A percentile compares a stretch with the other conserved stretches of the same genome.
These are phyloP conservation scores for Gambelia wislizenii DNA, from an alignment of 2,797 vertebrate genomes.

Conservation along the genomic window DNA sequence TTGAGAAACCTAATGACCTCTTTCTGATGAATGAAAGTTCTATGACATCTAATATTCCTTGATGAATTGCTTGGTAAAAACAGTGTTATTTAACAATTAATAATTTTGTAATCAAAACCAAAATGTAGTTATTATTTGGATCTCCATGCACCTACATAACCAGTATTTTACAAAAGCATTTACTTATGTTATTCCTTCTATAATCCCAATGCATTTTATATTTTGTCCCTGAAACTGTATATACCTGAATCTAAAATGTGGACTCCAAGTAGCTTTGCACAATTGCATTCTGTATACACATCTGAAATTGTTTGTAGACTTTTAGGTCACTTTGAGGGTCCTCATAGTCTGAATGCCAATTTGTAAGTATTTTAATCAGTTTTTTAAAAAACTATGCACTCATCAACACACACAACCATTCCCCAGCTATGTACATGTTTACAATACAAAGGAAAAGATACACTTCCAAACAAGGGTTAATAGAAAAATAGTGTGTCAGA, in stretches of 20 bases:
- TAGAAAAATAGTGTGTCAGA: too few species aligned
- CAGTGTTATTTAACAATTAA: slow-evolving; percentile 63
- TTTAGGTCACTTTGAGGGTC: background rate
- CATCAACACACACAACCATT: background rate
- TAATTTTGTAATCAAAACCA: slow-evolving; percentile 72
- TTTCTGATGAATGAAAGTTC: slow-evolving; percentile 60
- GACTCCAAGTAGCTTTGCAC: background rate
- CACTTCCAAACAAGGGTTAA: background rate
- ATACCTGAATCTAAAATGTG: background rate
- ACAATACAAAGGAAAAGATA: background rate
- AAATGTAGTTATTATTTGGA: slow-evolving; percentile 59
- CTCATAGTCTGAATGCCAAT: background rate
- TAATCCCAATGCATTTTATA: background rate
- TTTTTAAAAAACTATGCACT: background rate
- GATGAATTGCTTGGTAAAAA: slow-evolving; percentile 73
- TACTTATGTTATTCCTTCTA: background rate
- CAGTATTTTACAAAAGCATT: slow-evolving; percentile 28
- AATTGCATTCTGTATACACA: background rate
- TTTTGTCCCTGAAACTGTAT: background rate
- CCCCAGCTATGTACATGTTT: background rate
- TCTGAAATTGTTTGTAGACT: background rate
- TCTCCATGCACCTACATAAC: slow-evolving; percentile 50
- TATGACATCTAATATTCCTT: slow-evolving; percentile 69
- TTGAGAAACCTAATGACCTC: slow-evolving; percentile 73
- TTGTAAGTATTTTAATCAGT: background rate